Conservation (phyloP, 2,113 vertebrate genomes). For the Athene cunicularia region DNA sequence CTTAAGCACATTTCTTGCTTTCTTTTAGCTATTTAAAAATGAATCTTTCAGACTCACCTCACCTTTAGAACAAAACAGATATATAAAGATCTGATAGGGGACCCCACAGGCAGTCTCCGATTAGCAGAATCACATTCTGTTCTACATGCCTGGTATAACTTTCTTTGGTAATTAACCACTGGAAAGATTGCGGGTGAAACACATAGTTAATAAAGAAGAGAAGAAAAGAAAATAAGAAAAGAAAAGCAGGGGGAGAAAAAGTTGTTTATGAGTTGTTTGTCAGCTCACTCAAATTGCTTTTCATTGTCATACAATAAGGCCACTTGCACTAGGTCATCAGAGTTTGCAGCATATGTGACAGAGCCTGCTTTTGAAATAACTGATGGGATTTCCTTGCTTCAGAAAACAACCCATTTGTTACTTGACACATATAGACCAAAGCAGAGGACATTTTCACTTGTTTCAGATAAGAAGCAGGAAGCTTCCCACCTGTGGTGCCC, state of each 20-base stretch:
- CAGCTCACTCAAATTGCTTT: neutral
- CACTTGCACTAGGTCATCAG: neutral
- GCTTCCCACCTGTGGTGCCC: neutral
- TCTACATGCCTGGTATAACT: neutral
- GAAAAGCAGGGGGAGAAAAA: rapidly evolving
- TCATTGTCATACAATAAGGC: neutral
- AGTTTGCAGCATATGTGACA: neutral
- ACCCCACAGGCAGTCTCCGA: neutral
- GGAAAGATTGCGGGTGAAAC: neutral
- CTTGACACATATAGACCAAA: neutral
- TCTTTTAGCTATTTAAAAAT: neutral
- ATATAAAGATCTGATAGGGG: neutral
- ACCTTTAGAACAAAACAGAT: neutral
- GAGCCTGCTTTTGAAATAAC: slow-evolving; percentile 2
- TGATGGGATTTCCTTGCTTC: slow-evolving; percentile 28
- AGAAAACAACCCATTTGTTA: neutral
- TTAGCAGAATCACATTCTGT: neutral
- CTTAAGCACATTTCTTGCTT: neutral
- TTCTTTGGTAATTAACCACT: neutral
- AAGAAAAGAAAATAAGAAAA: neutral
- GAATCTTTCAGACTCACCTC: neutral
- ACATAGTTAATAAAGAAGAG: neutral
- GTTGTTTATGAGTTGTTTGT: neutral
- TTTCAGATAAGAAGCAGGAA: neutral
- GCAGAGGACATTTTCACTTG: neutral